These are phyloP conservation scores for Alligator mississippiensis DNA, from an alignment of 2,113 vertebrate genomes.

Conservation along the genomic window DNA sequence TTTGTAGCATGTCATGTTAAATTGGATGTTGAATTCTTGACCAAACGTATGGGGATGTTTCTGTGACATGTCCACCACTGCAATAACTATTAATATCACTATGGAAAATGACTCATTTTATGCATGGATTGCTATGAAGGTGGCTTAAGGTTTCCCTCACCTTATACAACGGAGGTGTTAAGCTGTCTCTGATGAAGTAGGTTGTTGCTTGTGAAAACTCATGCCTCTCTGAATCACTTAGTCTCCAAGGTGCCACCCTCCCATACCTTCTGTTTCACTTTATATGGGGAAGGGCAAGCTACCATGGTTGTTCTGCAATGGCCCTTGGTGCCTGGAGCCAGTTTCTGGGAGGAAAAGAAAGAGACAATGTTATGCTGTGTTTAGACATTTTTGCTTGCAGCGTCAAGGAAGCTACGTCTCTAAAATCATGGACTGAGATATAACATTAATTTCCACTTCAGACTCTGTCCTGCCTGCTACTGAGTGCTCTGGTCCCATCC, in stretches of 20 bases:
- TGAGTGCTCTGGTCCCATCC: not conserved
- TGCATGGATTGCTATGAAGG: slow-evolving; percentile 10
- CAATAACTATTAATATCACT: not conserved
- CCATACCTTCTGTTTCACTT: too few relatives aligned
- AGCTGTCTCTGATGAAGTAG: too few relatives aligned
- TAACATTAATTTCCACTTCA: too few relatives aligned
- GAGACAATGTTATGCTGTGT: not conserved
- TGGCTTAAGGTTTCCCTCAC: not conserved
- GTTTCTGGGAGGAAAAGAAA: not conserved
- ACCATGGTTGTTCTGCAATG: not conserved
- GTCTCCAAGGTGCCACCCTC: too few relatives aligned
- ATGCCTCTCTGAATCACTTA: too few relatives aligned
- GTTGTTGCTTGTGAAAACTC: too few relatives aligned
- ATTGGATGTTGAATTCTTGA: not conserved
- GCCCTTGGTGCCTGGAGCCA: not conserved
- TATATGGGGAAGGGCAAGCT: not conserved
- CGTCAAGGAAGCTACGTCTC: not conserved
- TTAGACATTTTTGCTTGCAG: not conserved
- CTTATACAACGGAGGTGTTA: not conserved
- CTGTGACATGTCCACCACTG: not conserved
- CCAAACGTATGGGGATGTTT: not conserved
- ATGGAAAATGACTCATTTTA: slow-evolving; percentile 6
- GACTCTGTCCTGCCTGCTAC: not conserved
- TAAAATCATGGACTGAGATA: not conserved
- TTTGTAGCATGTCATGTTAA: slow-evolving; percentile 16